Evolutionary conservation across 2,113 vertebrate genomes (phyloP).

Genomic region (Bettongia penicillata): DNA sequence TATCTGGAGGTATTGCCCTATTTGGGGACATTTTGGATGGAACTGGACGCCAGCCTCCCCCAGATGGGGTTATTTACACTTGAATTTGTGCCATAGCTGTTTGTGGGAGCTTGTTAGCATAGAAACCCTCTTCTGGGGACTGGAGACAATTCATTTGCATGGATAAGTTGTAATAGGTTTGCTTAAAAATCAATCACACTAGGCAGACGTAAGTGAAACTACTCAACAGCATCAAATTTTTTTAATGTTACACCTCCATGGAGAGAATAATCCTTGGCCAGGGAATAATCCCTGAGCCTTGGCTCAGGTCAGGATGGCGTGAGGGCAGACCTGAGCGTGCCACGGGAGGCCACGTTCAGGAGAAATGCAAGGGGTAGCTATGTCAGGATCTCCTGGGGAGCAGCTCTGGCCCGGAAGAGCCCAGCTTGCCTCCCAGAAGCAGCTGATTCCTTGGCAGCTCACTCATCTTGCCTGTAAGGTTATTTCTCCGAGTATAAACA

Average conservation of each 20-base stretch:
- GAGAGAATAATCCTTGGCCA: neutral
- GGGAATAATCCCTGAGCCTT: too few relatives aligned
- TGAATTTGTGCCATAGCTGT: neutral
- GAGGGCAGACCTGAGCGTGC: neutral
- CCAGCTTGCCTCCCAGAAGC: conserved; percentile 37
- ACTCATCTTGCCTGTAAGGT: conserved; percentile 24
- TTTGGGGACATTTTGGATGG: neutral
- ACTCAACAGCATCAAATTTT: neutral
- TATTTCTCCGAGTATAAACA: conserved; percentile 63
- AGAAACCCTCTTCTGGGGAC: neutral
- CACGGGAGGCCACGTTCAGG: neutral
- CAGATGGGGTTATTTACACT: neutral
- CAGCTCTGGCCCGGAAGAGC: neutral
- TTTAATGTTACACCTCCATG: neutral
- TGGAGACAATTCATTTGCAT: neutral
- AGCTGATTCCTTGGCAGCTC: conserved; percentile 43
- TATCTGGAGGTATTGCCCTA: neutral
- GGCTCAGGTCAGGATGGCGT: neutral
- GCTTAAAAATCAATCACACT: neutral
- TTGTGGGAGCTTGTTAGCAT: neutral
- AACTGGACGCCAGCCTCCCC: neutral
- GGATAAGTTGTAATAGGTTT: neutral
- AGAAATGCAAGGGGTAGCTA: neutral
- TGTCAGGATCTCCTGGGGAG: neutral
- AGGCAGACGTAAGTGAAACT: neutral